Conservation (phyloP, 2,888 invertebrate species). For the Alcis repandata region DNA sequence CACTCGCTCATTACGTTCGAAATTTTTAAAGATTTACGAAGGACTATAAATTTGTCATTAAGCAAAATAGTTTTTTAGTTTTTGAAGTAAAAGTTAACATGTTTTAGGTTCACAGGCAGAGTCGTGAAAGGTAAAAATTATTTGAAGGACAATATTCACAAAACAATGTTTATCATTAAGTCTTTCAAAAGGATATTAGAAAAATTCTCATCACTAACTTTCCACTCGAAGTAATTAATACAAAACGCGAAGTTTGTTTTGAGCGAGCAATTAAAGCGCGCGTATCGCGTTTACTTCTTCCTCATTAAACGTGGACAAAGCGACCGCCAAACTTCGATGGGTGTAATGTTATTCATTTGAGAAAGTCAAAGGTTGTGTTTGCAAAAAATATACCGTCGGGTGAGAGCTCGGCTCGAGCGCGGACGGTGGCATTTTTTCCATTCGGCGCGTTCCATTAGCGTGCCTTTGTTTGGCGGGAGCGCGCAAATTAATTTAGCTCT, state of each 20-base stretch:
- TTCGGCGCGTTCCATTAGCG: constrained; percentile 87
- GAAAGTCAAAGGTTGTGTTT: constrained; percentile 86
- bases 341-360: constrained; percentile 86
- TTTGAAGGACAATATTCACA: constrained; percentile 10
- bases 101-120: too few species aligned
- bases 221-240: constrained; percentile 71
- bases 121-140: not conserved
- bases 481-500: constrained; percentile 87
- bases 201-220: constrained; percentile 61
- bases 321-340: constrained; percentile 76
- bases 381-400: constrained; percentile 77
- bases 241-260: constrained; percentile 70
- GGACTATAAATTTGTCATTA: too few species aligned
- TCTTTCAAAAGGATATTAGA: constrained; percentile 46
- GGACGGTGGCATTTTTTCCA: constrained; percentile 87
- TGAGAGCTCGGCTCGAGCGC: constrained; percentile 79
- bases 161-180: constrained; percentile 8
- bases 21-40: too few species aligned
- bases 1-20: too few species aligned
- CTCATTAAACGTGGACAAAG: constrained; percentile 82
- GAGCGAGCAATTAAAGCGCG: constrained; percentile 72
- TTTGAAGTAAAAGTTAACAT: too few species aligned
- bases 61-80: too few species aligned
- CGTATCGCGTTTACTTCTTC: constrained; percentile 74
- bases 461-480: constrained; percentile 87